Base-by-base conservation (phyloP, 2,888 invertebrate genomes). In the Galeruca laticollis region DNA sequence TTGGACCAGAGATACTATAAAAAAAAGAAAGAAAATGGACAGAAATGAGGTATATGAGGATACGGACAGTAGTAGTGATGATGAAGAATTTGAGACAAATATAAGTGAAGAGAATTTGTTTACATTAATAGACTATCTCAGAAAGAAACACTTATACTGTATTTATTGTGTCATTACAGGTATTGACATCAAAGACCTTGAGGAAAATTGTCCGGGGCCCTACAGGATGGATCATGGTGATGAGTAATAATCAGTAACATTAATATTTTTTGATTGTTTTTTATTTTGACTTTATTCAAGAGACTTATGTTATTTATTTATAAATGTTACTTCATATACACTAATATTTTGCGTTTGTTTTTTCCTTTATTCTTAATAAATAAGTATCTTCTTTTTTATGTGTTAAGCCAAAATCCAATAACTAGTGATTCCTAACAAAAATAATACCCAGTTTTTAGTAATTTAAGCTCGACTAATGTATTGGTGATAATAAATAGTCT, bases 131-230 rank as follows among this genome's bases (percentile, higher is more conserved):
- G 76, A 81, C 71, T 94, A 95, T 83, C 84, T 95, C 65, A 87
- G 94, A 68, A 87, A 86, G n/a, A 89, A 88, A 43, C 90, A 94
- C 83, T 87, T 87, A 66, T 95, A 94, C 83, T 95, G 95, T 81
- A 88, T 93, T 62, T 95, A 94, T 92, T 95, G 95, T 87, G 93
- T 91, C 11, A 89, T 90, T 5, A 88, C 88, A 59, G 94, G 89
- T 82, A 87, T 90, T 69, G 90, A 91, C 84, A 84, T 84, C 60
- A 86, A 88, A 35, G 93, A 93, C 82, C 80, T 93, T 71, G 81
- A 83, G 56, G 83, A 85, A 11, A 89, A 88, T 79, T 93, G 93
- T 84, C 92, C 93, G 2, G 93, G 93, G 3, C 84, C 84, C 18
- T 88, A 88, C 54, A 87, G 90, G 79, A 88, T 88, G 77, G 90